Percentiles rank a stretch among this genome's conserved stretches.
Evolutionary conservation across 1,140 invertebrate species (phyloP).

Genomic region (Drosophila nikananu): DNA sequence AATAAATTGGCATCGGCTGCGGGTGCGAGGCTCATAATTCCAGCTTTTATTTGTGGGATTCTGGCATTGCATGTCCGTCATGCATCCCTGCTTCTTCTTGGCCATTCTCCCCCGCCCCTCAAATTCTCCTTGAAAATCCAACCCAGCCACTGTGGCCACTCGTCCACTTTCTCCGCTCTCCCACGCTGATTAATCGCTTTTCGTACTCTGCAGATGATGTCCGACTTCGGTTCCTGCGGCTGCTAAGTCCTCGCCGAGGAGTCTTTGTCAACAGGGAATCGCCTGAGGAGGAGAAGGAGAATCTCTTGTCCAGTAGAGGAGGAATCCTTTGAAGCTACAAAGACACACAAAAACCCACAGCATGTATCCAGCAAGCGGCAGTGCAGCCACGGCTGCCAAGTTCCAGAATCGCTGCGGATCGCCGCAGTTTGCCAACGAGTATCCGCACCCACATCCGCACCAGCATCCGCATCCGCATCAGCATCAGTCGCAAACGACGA

Average conservation of each 20-base stretch:
- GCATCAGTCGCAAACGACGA: conserved; percentile 50
- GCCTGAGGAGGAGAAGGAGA: not conserved
- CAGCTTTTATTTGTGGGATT: conserved; percentile 84
- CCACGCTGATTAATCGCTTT: conserved; percentile 76
- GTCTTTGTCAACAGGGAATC: too few relatives aligned
- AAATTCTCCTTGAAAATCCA: not conserved
- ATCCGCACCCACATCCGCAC: conserved; percentile 60
- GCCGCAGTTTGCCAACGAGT: conserved; percentile 77
- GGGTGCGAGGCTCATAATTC: conserved; percentile 71
- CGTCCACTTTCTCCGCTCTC: conserved; percentile 27
- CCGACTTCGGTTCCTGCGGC: conserved; percentile 20
- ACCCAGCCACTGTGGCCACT: not conserved
- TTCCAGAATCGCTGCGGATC: conserved; percentile 79
- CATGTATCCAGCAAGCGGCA: conserved; percentile 65
- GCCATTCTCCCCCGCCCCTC: not conserved
- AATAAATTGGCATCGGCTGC: conserved; percentile 77
- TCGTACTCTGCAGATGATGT: conserved; percentile 46
- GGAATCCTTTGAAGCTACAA: not conserved
- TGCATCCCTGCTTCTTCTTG: conserved; percentile 48
- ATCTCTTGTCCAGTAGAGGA: not conserved
- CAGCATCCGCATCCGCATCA: conserved; percentile 45
- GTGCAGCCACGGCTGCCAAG: conserved; percentile 60
- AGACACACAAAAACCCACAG: not conserved
- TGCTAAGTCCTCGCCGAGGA: conserved; percentile 12
- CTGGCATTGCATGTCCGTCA: conserved; percentile 81